Evolutionary conservation across 2,797 vertebrate species (phyloP), one percentile per base, ranked within the genome.

Genomic region (Pogonophryne albipinna): DNA sequence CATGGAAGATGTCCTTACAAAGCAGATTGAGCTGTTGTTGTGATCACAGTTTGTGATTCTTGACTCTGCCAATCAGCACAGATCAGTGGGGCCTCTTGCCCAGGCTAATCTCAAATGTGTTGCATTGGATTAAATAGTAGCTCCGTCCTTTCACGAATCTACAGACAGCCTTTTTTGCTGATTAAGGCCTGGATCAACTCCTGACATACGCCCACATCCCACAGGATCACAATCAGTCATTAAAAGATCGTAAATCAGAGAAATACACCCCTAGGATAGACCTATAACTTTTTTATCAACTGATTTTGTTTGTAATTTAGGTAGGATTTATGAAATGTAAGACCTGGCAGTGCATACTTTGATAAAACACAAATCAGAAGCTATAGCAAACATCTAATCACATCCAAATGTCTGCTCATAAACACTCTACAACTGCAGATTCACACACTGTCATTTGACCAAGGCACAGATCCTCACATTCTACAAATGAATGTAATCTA

Each of bases 101-200:
- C 27, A 27, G n/a, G 14, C 65, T 86, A 63, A 74, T 80, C 71
- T 82, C 52, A 66, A 11, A 15, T 62, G 69, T 2, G 27, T 44
- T 31, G 45, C n/a, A 17, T 42, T 70, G 63, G 71, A 84, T 85
- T 76, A 76, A 66, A 70, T 19, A 12, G 7, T 63, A 64, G 46
- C 41, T 69, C 34, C 63, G 23, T 27, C 42, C 38, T n/a, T 4
- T 27, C 15, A 49, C 3, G 83, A 38, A 85, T 78, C 78, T 71
- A 45, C 46, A 20, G 23, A 7, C 7, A 38, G 34, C 20, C 52
- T n/a, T 71, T 23, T 20, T 70, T 1, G 0, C 23, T 56, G 38
- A 17, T 49, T 16, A 52, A 56, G 11, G 16, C 11, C 23, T 4
- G 19, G 14, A 74, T 75, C 23, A 52, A 38, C 38, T 67, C n/a